Percentiles rank a stretch among this genome's conserved stretches.
Evolutionary conservation across 2,113 vertebrate genomes (phyloP).

Genomic region (Myanophis thanlyinensis): DNA sequence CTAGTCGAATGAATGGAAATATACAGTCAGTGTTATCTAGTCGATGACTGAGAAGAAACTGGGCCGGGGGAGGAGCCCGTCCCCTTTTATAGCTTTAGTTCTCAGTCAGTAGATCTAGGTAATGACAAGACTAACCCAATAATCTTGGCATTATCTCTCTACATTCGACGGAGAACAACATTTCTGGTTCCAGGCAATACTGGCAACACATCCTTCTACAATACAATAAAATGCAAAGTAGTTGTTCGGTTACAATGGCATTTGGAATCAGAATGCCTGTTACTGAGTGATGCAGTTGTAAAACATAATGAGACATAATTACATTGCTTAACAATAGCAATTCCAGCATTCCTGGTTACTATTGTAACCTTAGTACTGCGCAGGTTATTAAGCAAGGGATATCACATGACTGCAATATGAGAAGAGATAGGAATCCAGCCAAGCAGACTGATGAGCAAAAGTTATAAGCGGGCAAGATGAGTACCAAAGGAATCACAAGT

Average conservation of each 20-base stretch:
- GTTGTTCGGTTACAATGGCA: not conserved
- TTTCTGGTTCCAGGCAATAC: not conserved
- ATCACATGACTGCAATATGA: not conserved
- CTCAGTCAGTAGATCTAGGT: too few relatives aligned
- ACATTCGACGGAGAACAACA: too few relatives aligned
- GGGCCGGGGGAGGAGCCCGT: too few relatives aligned
- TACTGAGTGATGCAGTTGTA: not conserved
- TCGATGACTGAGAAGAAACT: too few relatives aligned
- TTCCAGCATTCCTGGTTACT: not conserved
- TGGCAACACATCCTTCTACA: not conserved
- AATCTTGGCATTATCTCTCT: too few relatives aligned
- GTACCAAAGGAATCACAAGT: not conserved
- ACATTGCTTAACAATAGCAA: not conserved
- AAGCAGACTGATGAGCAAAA: not conserved
- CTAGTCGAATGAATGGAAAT: too few relatives aligned
- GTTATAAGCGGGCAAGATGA: not conserved
- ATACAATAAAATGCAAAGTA: not conserved
- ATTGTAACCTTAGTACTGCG: not conserved
- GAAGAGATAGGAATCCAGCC: not conserved
- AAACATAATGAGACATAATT: not conserved
- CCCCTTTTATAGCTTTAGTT: too few relatives aligned
- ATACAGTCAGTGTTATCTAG: too few relatives aligned
- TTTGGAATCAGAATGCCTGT: not conserved
- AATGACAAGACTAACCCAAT: too few relatives aligned
- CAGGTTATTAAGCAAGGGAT: not conserved